These are phyloP conservation scores for Zaprionus kolodkinae DNA, from an alignment of 1,140 invertebrate species.

Conservation along the genomic window DNA sequence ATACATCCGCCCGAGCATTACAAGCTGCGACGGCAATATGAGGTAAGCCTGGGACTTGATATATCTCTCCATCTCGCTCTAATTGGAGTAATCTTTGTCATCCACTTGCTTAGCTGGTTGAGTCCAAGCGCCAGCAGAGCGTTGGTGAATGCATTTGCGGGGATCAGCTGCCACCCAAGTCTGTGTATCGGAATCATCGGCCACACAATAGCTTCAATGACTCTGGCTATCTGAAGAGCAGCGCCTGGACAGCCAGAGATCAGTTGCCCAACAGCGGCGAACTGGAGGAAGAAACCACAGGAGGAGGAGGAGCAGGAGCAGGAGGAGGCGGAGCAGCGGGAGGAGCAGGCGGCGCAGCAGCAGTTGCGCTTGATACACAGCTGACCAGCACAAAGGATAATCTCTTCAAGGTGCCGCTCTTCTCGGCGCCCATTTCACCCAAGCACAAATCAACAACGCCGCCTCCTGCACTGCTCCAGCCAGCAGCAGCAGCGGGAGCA, in stretches of 20 bases:
- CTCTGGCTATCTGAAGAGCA: constrained; percentile 85
- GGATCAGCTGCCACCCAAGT: constrained; percentile 85
- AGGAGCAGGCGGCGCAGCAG: too few species aligned
- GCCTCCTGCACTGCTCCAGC: not conserved
- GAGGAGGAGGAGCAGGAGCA: not conserved
- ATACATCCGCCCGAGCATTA: constrained; percentile 86
- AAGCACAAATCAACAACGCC: constrained; percentile 35
- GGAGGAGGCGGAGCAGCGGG: not conserved
- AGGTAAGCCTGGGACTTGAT: constrained; percentile 37
- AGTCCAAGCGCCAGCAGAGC: constrained; percentile 86
- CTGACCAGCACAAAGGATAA: constrained; percentile 28
- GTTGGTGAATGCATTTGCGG: constrained; percentile 89
- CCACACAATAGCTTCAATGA: constrained; percentile 89
- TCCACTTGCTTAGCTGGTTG: constrained; percentile 85
- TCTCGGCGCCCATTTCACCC: constrained; percentile 45
- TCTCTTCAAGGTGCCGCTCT: constrained; percentile 63
- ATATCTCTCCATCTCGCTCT: not conserved
- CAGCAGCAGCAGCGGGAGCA: constrained; percentile 1
- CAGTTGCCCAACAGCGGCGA: constrained; percentile 51
- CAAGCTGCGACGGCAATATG: constrained; percentile 85
- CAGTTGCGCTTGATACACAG: not conserved
- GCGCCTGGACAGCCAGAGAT: constrained; percentile 73
- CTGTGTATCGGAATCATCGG: constrained; percentile 85
- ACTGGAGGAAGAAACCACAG: not conserved
- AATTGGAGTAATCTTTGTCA: not conserved